Evolutionary conservation across 2,113 vertebrate genomes (phyloP).

Genomic region (Bubo blakistoni): DNA sequence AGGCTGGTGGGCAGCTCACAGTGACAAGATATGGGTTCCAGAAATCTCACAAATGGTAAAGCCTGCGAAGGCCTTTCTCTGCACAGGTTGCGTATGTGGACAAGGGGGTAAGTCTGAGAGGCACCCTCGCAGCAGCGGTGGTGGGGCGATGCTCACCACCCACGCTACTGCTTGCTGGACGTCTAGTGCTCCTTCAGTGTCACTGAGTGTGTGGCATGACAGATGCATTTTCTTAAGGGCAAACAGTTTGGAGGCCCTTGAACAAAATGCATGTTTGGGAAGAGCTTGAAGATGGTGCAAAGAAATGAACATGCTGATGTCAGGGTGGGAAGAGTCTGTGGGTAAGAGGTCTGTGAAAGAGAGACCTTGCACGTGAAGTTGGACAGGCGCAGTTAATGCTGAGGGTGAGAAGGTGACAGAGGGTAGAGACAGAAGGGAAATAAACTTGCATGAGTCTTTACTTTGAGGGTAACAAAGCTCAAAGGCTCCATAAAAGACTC

Average conservation of each 20-base stretch:
- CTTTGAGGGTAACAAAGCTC: neutral
- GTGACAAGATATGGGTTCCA: neutral
- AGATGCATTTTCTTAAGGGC: neutral
- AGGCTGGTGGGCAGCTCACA: neutral
- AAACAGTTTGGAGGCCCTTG: neutral
- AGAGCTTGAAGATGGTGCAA: neutral
- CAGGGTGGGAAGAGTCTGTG: neutral
- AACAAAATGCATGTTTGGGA: neutral
- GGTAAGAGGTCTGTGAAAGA: neutral
- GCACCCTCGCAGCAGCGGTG: neutral
- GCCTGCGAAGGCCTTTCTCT: neutral
- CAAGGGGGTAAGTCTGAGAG: neutral
- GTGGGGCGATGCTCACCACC: neutral
- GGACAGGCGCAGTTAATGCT: neutral
- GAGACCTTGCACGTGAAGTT: neutral
- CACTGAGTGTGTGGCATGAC: neutral
- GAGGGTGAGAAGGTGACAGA: neutral
- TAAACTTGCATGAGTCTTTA: neutral
- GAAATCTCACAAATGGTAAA: neutral
- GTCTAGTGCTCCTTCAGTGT: neutral
- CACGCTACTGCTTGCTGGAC: neutral
- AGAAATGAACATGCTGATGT: neutral
- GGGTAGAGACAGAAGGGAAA: neutral
- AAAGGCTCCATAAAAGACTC: neutral
- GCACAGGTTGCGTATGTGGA: neutral